A percentile compares a stretch with the other conserved stretches of the same genome.
These are phyloP conservation scores for Petrocephalus schoutedeni DNA, from an alignment of 2,797 vertebrate species.

Conservation along the genomic window DNA sequence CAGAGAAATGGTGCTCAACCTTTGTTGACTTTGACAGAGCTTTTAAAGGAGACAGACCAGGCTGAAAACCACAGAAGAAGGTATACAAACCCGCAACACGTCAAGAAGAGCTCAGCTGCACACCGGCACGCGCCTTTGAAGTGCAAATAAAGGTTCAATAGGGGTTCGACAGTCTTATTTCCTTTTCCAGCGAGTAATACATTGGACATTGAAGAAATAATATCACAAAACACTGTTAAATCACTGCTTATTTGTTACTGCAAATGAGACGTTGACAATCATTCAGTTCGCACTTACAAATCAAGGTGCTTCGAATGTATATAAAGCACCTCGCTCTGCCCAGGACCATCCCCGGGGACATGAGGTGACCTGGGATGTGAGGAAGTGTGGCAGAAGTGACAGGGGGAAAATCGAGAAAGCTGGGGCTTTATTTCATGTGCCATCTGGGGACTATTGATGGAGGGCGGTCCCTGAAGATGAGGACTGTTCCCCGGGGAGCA, in stretches of 20 bases:
- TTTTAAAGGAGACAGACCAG: not conserved
- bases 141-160: conserved; percentile 7
- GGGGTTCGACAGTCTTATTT: not conserved
- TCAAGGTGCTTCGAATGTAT: not conserved
- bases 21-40: conserved; percentile 10
- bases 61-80: not conserved
- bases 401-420: not conserved
- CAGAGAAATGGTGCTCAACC: not conserved
- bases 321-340: not conserved
- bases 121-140: conserved; percentile 1
- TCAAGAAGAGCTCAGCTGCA: not conserved
- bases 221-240: not conserved
- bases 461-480: not conserved
- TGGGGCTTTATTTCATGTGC: not conserved
- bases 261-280: not conserved
- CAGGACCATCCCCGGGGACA: not conserved
- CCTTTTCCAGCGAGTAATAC: not conserved
- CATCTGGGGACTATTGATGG: conserved; percentile 3
- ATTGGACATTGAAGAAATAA: conserved; percentile 1
- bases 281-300: not conserved
- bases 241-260: not conserved
- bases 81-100: not conserved
- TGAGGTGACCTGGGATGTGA: conserved; percentile 2
- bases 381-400: conserved; percentile 1
- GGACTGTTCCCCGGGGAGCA: not conserved